phyloP scores from a whole-genome alignment of 2,113 vertebrate species.

The Onychostruthus taczanowskii region DNA sequence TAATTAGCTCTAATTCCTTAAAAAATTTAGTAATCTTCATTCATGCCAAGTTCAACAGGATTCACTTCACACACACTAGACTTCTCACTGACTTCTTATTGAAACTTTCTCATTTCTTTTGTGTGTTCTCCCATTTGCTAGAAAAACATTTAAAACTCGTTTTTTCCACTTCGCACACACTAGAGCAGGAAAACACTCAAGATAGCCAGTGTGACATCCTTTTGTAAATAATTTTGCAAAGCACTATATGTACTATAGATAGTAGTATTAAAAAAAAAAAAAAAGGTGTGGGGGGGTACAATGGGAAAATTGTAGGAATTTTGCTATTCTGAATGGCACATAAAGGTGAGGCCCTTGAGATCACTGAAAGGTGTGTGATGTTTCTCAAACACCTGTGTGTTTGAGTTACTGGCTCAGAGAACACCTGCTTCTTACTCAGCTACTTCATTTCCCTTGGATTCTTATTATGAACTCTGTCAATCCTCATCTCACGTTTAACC shows the following conservation, averaged over 20 bases:
- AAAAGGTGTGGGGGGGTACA: fast-evolving
- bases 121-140: neutral
- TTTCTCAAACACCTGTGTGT: neutral
- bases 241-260: neutral
- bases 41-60: neutral
- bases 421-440: neutral
- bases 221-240: neutral
- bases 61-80: neutral
- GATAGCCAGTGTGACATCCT: neutral
- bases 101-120: neutral
- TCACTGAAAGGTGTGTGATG: neutral
- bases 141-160: neutral
- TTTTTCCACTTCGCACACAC: neutral
- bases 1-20: neutral
- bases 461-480: neutral
- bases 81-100: neutral
- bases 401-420: neutral
- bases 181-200: neutral
- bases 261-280: neutral
- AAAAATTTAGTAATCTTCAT: neutral
- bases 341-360: neutral
- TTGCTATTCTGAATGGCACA: neutral
- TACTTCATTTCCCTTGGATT: neutral
- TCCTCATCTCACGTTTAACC: neutral
- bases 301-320: neutral